Conservation (phyloP, 2,113 vertebrate genomes). For the Dipodomys ordii region DNA sequence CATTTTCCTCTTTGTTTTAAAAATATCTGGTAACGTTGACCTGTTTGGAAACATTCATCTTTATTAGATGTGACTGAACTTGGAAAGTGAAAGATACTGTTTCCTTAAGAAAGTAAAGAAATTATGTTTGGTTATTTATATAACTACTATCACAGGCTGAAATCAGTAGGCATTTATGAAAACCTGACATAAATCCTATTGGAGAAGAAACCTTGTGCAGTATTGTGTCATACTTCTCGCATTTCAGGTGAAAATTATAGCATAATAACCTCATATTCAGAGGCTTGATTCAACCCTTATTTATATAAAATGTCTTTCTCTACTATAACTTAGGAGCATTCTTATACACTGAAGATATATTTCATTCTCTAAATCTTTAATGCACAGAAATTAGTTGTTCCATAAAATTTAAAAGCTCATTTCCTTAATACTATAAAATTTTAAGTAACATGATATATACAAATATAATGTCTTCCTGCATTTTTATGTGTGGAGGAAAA, state of each 20-base stretch:
- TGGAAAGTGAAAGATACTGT: constrained; percentile 58
- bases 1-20: constrained; percentile 78
- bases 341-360: neutral
- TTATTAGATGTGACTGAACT: constrained; percentile 83
- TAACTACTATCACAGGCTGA: constrained; percentile 31
- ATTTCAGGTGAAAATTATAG: rapidly evolving
- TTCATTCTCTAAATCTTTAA: neutral
- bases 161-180: neutral
- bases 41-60: constrained; percentile 70
- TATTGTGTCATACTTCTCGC: neutral
- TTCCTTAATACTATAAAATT: constrained; percentile 15
- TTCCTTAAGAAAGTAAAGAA: constrained; percentile 75
- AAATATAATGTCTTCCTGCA: neutral
- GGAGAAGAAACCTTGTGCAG: neutral
- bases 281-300: neutral
- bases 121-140: constrained; percentile 77
- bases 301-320: neutral
- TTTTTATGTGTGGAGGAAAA: neutral
- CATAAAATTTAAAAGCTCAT: neutral
- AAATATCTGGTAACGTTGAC: constrained; percentile 76
- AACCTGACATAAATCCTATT: neutral
- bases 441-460: neutral
- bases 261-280: neutral
- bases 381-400: neutral
- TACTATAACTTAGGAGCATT: neutral